These are phyloP conservation scores for Agrypnia vestita DNA, from an alignment of 1,140 invertebrate genomes.

Conservation along the genomic window DNA sequence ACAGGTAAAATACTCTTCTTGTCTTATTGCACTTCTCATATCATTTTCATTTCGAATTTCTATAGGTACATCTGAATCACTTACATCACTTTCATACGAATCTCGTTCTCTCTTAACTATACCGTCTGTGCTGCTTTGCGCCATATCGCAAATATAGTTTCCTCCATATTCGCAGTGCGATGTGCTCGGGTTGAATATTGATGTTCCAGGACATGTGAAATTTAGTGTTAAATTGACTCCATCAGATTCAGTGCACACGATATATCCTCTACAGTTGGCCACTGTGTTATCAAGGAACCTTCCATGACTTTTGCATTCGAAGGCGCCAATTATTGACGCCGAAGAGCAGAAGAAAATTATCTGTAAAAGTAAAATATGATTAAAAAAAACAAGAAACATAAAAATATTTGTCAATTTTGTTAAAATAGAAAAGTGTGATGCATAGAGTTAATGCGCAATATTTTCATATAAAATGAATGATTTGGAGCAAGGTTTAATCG, in stretches of 20 bases:
- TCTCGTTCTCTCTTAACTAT: neutral
- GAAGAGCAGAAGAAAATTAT: neutral
- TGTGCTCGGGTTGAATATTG: constrained; percentile 45
- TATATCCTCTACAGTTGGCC: constrained; percentile 37
- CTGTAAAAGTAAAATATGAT: constrained; percentile 5
- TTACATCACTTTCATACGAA: neutral
- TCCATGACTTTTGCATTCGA: constrained; percentile 45
- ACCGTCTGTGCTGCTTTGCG: neutral
- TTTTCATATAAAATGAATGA: neutral
- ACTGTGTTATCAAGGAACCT: constrained; percentile 47
- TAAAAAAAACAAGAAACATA: neutral
- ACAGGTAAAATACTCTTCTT: neutral
- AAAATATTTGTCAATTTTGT: neutral
- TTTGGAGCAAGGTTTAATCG: neutral
- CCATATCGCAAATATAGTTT: neutral
- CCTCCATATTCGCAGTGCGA: constrained; percentile 28
- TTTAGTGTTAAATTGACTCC: neutral
- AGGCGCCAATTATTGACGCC: neutral
- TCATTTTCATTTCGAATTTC: neutral
- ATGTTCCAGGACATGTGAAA: constrained; percentile 33
- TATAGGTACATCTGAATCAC: neutral
- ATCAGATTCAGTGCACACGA: constrained; percentile 36
- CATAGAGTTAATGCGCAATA: neutral
- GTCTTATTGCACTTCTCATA: neutral
- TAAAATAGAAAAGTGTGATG: neutral